These are phyloP conservation scores for Myrmecophaga tridactyla DNA, from an alignment of 2,113 vertebrate species.

Conservation along the genomic window DNA sequence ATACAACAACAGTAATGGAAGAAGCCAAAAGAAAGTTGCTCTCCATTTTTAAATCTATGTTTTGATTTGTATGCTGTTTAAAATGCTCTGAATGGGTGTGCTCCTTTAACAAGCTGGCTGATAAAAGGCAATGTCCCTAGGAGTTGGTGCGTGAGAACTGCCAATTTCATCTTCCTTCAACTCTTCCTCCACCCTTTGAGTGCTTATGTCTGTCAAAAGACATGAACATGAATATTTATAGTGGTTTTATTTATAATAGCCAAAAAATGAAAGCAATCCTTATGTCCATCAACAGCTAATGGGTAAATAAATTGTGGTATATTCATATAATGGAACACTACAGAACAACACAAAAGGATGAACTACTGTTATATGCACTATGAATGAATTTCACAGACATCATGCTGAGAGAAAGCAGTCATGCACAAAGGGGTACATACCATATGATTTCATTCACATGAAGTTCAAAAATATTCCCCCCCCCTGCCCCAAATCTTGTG, in stretches of 20 bases:
- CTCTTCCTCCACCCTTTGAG: neutral
- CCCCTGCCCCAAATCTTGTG: no score
- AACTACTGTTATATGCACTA: accelerated
- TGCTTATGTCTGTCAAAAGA: neutral
- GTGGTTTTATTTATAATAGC: neutral
- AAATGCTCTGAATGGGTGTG: neutral
- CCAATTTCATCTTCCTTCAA: no score
- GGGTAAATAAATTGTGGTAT: neutral
- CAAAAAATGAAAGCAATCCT: neutral
- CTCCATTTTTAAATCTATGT: neutral
- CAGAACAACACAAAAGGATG: neutral
- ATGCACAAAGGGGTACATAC: neutral
- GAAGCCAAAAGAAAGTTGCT: neutral
- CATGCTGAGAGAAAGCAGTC: accelerated
- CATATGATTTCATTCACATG: neutral
- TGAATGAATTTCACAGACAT: no score
- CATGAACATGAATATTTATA: neutral
- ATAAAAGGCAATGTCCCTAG: neutral
- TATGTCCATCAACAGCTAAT: no score
- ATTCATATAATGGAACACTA: neutral
- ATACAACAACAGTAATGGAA: neutral
- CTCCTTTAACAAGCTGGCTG: neutral
- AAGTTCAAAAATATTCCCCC: neutral
- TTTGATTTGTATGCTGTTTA: neutral
- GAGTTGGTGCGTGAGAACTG: neutral